phyloP scores from a whole-genome alignment of 1,140 invertebrate genomes.

The Arctopsyche grandis region DNA sequence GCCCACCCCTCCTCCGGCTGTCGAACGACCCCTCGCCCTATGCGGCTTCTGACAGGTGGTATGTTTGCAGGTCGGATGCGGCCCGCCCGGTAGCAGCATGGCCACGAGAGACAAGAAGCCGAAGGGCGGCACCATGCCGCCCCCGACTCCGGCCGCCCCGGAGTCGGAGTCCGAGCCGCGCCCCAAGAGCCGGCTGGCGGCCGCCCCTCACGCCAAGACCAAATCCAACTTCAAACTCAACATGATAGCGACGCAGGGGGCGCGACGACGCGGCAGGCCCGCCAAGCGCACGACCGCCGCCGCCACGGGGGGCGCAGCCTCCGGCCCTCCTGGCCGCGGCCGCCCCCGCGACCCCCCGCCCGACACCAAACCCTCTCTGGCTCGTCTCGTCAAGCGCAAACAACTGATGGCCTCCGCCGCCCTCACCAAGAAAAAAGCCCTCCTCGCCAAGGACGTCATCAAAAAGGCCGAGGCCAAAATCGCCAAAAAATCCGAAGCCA shows the following conservation, averaged over 20 bases:
- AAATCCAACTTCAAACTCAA: slow-evolving; percentile 51
- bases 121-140: slow-evolving; percentile 4
- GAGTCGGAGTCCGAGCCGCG: not conserved
- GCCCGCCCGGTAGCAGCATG: slow-evolving; percentile 45
- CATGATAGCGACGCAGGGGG: slow-evolving; percentile 35
- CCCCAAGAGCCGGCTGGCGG: slow-evolving; percentile 41
- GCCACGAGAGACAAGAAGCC: slow-evolving; percentile 51
- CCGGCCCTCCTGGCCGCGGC: not conserved
- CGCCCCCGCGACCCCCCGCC: slow-evolving; percentile 24
- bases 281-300: slow-evolving; percentile 19
- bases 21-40: not conserved
- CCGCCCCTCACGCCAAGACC: slow-evolving; percentile 38
- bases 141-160: not conserved
- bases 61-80: slow-evolving; percentile 34
- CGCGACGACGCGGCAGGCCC: slow-evolving; percentile 26
- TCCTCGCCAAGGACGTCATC: slow-evolving; percentile 59
- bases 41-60: not conserved
- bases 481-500: slow-evolving; percentile 54
- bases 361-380: slow-evolving; percentile 62
- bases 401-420: slow-evolving; percentile 59
- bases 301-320: not conserved
- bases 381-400: slow-evolving; percentile 47
- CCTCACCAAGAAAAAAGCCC: slow-evolving; percentile 62
- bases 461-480: slow-evolving; percentile 56
- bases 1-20: not conserved